phyloP scores from a whole-genome alignment of 2,113 vertebrate genomes.

The rabbit (Oryctolagus cuniculus) region DNA sequence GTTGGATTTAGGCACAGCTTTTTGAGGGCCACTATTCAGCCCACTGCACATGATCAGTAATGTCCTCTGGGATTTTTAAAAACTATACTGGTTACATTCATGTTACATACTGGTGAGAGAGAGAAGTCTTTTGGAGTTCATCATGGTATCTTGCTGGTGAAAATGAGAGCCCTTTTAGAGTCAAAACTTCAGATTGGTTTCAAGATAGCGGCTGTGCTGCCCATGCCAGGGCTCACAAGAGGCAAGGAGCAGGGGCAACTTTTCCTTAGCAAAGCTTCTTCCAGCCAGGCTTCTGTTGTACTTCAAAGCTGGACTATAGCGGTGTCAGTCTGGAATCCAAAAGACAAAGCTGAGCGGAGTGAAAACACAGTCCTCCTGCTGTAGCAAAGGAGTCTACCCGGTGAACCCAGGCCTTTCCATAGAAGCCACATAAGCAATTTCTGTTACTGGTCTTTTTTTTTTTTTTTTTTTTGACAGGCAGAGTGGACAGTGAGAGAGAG shows the following conservation, averaged over 20 bases:
- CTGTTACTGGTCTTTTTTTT: slow-evolving; percentile 31
- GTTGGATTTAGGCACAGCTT: background rate
- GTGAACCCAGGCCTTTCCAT: slow-evolving; percentile 62
- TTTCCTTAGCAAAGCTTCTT: background rate
- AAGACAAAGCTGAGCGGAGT: slow-evolving; percentile 48
- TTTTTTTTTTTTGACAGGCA: too few relatives aligned
- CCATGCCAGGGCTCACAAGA: background rate
- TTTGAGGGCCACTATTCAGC: background rate
- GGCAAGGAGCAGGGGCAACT: rapidly evolving
- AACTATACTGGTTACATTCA: rapidly evolving
- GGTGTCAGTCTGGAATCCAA: background rate
- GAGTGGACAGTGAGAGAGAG: too few relatives aligned
- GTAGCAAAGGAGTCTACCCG: slow-evolving; percentile 38
- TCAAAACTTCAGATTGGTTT: background rate
- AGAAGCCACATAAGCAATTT: slow-evolving; percentile 70
- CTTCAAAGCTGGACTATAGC: background rate
- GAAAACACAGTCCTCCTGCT: slow-evolving; percentile 54
- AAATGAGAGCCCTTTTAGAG: background rate
- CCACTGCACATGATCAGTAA: background rate
- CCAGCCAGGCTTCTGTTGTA: background rate
- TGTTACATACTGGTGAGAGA: background rate
- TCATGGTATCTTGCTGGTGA: background rate
- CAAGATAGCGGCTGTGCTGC: too few relatives aligned
- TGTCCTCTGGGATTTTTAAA: background rate
- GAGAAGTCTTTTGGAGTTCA: background rate